A percentile compares a stretch with the other conserved stretches of the same genome.
These are phyloP conservation scores for Penaeus chinensis DNA, from an alignment of 1,140 invertebrate species.

Conservation along the genomic window DNA sequence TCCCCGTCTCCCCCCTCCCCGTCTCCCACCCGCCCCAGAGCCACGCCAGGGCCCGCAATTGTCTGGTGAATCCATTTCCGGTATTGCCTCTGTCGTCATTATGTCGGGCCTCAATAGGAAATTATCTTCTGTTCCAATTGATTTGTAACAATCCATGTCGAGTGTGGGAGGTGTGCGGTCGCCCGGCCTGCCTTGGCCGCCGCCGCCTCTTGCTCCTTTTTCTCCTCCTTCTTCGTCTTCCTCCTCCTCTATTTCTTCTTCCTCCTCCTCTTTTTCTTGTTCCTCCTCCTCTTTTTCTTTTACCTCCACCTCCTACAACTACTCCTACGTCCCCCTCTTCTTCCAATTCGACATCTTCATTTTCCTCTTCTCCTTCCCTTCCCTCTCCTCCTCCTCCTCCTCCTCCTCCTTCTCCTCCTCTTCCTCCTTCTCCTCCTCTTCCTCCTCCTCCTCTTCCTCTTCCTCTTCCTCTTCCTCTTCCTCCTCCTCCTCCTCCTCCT, in stretches of 20 bases:
- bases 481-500: not conserved
- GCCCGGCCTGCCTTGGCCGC: not conserved
- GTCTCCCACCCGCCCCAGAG: constrained; percentile 4
- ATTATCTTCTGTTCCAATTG: constrained; percentile 38
- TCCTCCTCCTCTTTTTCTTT: too few relatives aligned
- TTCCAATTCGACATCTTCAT: not conserved
- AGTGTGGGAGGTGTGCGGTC: not conserved
- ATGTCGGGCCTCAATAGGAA: constrained; percentile 31
- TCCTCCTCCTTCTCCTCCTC: not conserved
- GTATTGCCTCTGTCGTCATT: constrained; percentile 38
- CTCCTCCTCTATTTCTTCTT: not conserved
- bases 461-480: not conserved
- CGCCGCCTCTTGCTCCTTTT: not conserved
- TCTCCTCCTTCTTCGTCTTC: not conserved
- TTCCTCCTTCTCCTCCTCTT: not conserved
- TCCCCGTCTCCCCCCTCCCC: not conserved
- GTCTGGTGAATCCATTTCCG: constrained; percentile 46
- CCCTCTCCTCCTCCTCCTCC: not conserved
- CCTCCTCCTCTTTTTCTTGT: too few relatives aligned
- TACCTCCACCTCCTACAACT: not conserved
- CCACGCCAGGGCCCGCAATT: constrained; percentile 27
- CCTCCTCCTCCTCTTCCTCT: not conserved
- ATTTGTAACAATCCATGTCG: constrained; percentile 19
- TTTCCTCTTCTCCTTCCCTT: not conserved
- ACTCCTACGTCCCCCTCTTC: not conserved